Percentiles rank a stretch among this genome's conserved stretches.
Conservation (phyloP, 1,140 invertebrate species). For the Delia radicum region DNA sequence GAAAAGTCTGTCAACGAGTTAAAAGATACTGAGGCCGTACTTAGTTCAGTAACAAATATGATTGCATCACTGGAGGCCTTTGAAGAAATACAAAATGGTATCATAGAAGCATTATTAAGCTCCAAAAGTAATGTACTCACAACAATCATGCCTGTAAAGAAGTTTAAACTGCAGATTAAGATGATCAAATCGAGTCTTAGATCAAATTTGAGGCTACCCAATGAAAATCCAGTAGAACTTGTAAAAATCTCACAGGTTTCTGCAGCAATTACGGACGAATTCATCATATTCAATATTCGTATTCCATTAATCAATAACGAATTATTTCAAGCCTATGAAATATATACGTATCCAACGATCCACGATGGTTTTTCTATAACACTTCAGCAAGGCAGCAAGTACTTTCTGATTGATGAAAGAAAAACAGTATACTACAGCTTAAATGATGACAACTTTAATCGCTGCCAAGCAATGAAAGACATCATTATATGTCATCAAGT, state of each 20-base stretch:
- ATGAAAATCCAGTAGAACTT: background rate
- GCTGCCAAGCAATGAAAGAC: background rate
- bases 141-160: background rate
- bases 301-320: no score
- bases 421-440: background rate
- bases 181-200: background rate
- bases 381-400: background rate
- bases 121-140: background rate
- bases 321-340: no score
- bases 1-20: background rate
- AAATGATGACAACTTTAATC: background rate
- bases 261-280: background rate
- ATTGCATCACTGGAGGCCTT: background rate
- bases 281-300: no score
- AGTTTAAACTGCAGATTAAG: slow-evolving; percentile 15
- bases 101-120: background rate
- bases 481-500: background rate
- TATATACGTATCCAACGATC: no score
- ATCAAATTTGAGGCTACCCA: background rate
- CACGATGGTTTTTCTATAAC: background rate
- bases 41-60: background rate
- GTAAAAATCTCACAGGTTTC: background rate
- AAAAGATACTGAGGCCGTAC: background rate
- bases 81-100: background rate
- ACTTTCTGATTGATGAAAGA: background rate